Base-by-base conservation (phyloP, 2,797 vertebrate species). In the Malacoctenus gilli region DNA sequence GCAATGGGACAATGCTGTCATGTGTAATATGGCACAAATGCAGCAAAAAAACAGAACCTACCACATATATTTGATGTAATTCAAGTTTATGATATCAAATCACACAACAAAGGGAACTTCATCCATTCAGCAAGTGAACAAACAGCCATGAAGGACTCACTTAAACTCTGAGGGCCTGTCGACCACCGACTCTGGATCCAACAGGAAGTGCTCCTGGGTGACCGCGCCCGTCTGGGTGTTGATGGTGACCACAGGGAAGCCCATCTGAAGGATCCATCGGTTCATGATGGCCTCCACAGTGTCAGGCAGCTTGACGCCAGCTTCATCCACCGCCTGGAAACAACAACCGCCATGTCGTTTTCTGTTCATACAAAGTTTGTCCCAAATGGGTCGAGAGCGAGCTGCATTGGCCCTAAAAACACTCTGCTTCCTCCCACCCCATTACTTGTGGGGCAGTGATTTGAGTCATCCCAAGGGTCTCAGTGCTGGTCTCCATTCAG, bases 251-350 rank as follows among this genome's bases (percentile, higher is more conserved):
- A 97, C 59, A 0, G 96, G 96, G 77, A 94, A 97, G 8, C 96
- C 96, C 96, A 98, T 98, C 86, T 98, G 96, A 20, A 95, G 91
- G 0, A 84, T 94, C 96, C 96, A 98, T 36, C 92, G 91, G 67
- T 95, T 94, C 96, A 98, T 98, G 76, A 98, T 95, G 0, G 4
- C 1, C 1, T 82, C 56, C 66, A 97, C 64, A 0, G 0, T 0
- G 7, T 0, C 0, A 0, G 93, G 94, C 37, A 96, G 72, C 0
- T 0, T 0, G 13, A 91, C 0, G 0, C 0, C 0, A 0, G 13
- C 8, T 13, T 36, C 1, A 0, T 38, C 0, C 1, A 92, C 92
- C 0, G 88, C 95, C 95, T 90, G 71, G n/a, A 0, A 31, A 76
- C 7, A 61, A 39, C 6, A 58, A 50, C n/a, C 1, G 21, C 34